Evolutionary conservation across 2,113 vertebrate genomes (phyloP), one percentile per base, ranked within the genome.

Genomic region (Triplophysa dalaica): DNA sequence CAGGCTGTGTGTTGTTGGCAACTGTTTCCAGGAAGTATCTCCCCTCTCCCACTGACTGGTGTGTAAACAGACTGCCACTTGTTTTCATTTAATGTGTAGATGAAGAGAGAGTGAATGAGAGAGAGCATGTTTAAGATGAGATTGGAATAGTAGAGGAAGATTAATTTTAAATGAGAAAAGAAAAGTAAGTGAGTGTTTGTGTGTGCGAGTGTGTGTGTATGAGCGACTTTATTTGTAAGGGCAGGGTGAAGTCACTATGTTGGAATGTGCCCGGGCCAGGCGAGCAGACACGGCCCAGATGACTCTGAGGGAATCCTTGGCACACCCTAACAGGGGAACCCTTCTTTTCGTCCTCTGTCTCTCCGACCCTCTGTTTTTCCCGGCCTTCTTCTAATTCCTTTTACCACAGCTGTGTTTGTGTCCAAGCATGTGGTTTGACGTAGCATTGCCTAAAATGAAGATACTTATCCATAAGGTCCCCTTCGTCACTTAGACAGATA

Each of bases 301-400:
- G 91, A 91, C 90, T 92, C 87, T 78, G 87, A 92, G 91, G 94
- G 93, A 93, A 94, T 94, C 94, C 94, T 93, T 92, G 91, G 91
- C 91, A 91, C 85, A 79, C 83, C 84, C 77, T 52, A 85, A 77
- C 84, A 86, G 90, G 93, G 92, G 89, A 94, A 90, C 90, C 91
- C 87, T 78, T 87, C 82, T 79, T 82, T 77, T 80, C 69, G 74
- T 82, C 75, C 24, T 68, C 56, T 52, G 70, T 26, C 58, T 64
- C 19, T 50, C 60, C 68, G 77, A 77, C 79, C 61, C 72, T 79
- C 85, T 16, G 56, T 26, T 70, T 3, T 16, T 75, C 70, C 62
- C 54, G 58, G 70, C 65, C 81, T 70, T 72, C 24, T 67, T 66
- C 62, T 16, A 48, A 67, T 22, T 48, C 45, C 68, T 81, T 65